phyloP scores from a whole-genome alignment of 2,797 vertebrate genomes.

The Oreonectes daqikongensis region DNA sequence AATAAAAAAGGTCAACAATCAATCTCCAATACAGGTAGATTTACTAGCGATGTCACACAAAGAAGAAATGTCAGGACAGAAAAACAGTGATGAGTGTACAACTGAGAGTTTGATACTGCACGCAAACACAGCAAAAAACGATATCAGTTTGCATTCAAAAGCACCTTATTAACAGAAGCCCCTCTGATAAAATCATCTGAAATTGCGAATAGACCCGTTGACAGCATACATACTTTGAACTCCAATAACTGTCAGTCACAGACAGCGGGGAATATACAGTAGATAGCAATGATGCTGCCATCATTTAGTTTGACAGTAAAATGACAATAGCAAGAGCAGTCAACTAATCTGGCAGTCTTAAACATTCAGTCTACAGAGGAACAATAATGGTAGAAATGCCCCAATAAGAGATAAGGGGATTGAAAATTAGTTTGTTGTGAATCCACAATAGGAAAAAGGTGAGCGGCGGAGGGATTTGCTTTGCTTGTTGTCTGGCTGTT shows the following conservation, averaged over 20 bases:
- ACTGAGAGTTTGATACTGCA: conserved; percentile 17
- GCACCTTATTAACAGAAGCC: background rate
- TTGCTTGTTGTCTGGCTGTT: background rate
- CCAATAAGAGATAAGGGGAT: background rate
- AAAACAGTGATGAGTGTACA: conserved; percentile 18
- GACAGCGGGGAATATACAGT: conserved; percentile 8
- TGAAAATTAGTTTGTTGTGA: background rate
- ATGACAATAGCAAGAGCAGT: conserved; percentile 18
- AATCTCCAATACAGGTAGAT: conserved; percentile 48
- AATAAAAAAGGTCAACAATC: conserved; percentile 69
- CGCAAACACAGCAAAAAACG: background rate
- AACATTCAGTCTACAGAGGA: background rate
- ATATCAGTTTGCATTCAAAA: conserved; percentile 26
- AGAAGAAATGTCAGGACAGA: background rate
- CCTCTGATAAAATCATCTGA: conserved; percentile 12
- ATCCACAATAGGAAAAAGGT: conserved; percentile 10
- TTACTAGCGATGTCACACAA: conserved; percentile 53
- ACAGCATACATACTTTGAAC: conserved; percentile 24
- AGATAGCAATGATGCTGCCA: background rate
- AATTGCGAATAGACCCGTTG: background rate
- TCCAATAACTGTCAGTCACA: conserved; percentile 31
- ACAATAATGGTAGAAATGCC: background rate
- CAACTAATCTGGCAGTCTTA: conserved; percentile 19
- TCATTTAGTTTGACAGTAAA: conserved; percentile 15
- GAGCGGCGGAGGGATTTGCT: background rate